Evolutionary conservation across 1,140 invertebrate genomes (phyloP).

Genomic region (Semibalanus balanoides): DNA sequence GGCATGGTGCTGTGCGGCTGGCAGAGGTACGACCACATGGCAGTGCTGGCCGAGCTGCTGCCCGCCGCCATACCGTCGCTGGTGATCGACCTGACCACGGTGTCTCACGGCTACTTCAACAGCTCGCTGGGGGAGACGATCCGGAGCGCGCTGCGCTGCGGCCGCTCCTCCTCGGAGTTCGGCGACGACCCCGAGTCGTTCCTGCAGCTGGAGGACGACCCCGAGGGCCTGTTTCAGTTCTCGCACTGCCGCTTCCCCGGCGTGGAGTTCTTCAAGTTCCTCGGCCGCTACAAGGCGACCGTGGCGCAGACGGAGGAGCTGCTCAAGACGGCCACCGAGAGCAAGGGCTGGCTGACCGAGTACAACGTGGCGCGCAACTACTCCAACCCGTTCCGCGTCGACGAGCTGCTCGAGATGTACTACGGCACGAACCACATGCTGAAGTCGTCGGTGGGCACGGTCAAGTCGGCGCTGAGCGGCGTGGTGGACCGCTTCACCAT

Average conservation of each 20-base stretch:
- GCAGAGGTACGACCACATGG: constrained; percentile 50
- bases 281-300: constrained; percentile 37
- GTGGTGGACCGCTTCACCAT: constrained; percentile 58
- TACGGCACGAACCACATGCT: constrained; percentile 33
- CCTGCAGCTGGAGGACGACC: constrained; percentile 36
- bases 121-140: constrained; percentile 21
- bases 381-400: constrained; percentile 52
- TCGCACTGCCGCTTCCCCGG: constrained; percentile 41
- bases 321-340: constrained; percentile 24
- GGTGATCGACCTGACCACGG: constrained; percentile 25
- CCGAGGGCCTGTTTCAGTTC: constrained; percentile 41
- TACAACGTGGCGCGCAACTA: constrained; percentile 66
- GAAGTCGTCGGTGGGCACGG: constrained; percentile 40
- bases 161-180: too few species aligned
- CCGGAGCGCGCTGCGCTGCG: constrained; percentile 27
- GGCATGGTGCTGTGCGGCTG: constrained; percentile 41
- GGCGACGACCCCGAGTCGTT: not conserved
- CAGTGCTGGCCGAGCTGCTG: constrained; percentile 46
- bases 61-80: constrained; percentile 45
- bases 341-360: constrained; percentile 54
- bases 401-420: constrained; percentile 48
- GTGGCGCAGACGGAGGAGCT: constrained; percentile 30
- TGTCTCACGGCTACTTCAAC: constrained; percentile 20
- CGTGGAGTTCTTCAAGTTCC: constrained; percentile 41
- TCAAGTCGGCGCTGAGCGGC: constrained; percentile 45